Conservation (phyloP, 2,113 vertebrate genomes). For the Melanostigma gelatinosum region DNA sequence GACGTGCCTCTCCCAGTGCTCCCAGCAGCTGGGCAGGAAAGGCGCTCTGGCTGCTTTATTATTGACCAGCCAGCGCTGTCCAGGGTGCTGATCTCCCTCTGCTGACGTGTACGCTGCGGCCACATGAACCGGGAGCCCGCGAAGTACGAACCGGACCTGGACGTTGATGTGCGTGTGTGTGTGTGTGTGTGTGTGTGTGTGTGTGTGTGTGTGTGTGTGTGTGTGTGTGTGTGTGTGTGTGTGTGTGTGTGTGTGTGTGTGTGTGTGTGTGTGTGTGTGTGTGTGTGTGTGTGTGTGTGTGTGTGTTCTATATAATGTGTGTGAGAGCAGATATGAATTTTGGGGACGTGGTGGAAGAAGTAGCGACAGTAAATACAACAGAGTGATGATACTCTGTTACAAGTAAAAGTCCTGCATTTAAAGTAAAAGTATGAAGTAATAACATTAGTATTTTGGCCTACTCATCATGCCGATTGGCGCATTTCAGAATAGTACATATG, state of each 20-base stretch:
- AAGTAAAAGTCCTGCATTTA: background rate
- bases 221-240: no score
- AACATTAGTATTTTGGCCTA: background rate
- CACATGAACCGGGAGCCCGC: constrained; percentile 68
- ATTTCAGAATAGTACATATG: background rate
- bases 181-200: no score
- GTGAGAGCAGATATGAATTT: background rate
- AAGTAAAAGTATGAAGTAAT: background rate
- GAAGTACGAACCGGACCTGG: constrained; percentile 62
- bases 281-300: background rate
- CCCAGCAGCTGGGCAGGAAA: constrained; percentile 35
- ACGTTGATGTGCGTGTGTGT: background rate
- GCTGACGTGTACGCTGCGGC: constrained; percentile 63
- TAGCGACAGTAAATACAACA: background rate
- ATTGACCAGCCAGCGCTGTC: constrained; percentile 77
- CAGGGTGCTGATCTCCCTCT: constrained; percentile 79
- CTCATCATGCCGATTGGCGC: background rate
- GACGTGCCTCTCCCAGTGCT: constrained; percentile 21
- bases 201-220: no score
- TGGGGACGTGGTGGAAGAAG: background rate
- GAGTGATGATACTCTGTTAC: background rate
- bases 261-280: background rate
- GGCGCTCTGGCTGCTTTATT: constrained; percentile 51
- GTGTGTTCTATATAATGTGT: background rate
- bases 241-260: no score